Evolutionary conservation across 2,113 vertebrate species (phyloP), one percentile per base, ranked within the genome.

Genomic region (Beaufortia kweichowensis): DNA sequence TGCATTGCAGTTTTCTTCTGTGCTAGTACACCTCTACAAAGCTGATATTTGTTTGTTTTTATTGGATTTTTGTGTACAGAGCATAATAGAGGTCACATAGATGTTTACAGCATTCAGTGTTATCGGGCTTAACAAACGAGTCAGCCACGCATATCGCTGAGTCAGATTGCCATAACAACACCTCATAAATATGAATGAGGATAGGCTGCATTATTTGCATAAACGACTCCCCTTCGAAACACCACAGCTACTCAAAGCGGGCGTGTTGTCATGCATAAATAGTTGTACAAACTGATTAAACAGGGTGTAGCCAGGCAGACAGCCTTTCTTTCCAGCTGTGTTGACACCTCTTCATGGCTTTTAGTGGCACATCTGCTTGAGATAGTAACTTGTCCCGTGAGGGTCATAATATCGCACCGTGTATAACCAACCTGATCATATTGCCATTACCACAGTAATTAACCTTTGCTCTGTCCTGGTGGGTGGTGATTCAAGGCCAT

Each of bases 311-410:
- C 12, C 46, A 17, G 61, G 29, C 29, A 24, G 35, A 56, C 35
- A 1, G 41, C 6, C 57, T 48, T 35, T n/a, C 21, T 35, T 28
- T 31, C 26, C 33, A 71, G 50, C 50, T 64, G 61, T 35, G n/a
- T 21, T 23, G 39, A 59, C 33, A 43, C 17, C 29, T 48, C 28
- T 33, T 66, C 72, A 63, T 0, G 35, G 56, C 55, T 71, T 65
- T 73, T 59, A 70, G 75, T 71, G 26, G 43, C 72, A 69, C 57
- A 76, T 75, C 78, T 71, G 53, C 74, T 55, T 43, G 50, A 65
- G 15, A 33, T 79, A 62, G 33, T n/a, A 77, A 85, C 70, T 56
- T 53, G 68, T 70, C 77, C 81, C 79, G 50, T 63, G 76, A 72
- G 80, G 82, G 71, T 82, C 84, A 71, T 75, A 60, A 50, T 17